Conservation (phyloP, 1,140 invertebrate species). For the Pomacea maculata region DNA sequence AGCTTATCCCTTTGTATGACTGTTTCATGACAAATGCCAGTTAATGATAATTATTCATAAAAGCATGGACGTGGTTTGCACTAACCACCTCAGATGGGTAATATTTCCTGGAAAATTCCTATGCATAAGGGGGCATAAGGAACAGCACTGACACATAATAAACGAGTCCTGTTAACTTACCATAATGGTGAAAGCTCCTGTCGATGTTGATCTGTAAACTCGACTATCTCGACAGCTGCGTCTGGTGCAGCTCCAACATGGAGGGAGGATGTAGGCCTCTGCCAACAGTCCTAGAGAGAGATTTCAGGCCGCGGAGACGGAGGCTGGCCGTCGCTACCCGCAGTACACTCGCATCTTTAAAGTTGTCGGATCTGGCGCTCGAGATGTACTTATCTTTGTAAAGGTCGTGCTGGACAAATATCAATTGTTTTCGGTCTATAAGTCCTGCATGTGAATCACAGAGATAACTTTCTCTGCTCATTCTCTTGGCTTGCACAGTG, state of each 20-base stretch:
- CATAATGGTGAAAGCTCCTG: constrained; percentile 83
- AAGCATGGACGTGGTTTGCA: too few species aligned
- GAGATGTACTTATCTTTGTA: not conserved
- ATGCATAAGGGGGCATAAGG: too few species aligned
- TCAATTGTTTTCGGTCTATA: too few species aligned
- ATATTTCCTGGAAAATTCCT: too few species aligned
- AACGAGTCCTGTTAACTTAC: constrained; percentile 67
- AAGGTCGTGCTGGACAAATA: too few species aligned
- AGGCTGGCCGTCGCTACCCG: constrained; percentile 74
- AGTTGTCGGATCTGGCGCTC: not conserved
- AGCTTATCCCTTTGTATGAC: constrained; percentile 63
- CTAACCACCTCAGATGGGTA: too few species aligned
- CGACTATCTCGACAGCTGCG: constrained; percentile 30
- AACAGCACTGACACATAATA: too few species aligned
- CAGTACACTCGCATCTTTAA: constrained; percentile 34
- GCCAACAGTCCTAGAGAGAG: constrained; percentile 68
- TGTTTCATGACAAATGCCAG: constrained; percentile 74
- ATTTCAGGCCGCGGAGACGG: constrained; percentile 74
- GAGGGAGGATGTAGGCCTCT: constrained; percentile 76
- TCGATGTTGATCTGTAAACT: constrained; percentile 82
- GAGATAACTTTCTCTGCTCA: too few species aligned
- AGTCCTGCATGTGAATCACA: too few species aligned
- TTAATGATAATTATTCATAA: not conserved
- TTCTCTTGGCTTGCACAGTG: too few species aligned
- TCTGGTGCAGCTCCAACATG: constrained; percentile 78